Percentiles rank a stretch among this genome's conserved stretches.
Evolutionary conservation across 2,888 invertebrate species (phyloP).

Genomic region (Hemithea aestivaria): DNA sequence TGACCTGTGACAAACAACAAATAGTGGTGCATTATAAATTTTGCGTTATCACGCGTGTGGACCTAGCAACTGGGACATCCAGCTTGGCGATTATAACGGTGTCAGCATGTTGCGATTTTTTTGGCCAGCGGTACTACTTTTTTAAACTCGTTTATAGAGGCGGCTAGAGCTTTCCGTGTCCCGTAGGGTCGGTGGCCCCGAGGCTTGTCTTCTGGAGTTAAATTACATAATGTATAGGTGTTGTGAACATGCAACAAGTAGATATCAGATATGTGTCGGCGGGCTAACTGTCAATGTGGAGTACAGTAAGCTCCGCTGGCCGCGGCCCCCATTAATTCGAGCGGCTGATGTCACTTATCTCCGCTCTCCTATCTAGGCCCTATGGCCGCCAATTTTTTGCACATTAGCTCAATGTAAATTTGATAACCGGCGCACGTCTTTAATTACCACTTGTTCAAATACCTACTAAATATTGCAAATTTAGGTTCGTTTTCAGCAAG

Average conservation of each 20-base stretch:
- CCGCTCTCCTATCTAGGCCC: constrained; percentile 77
- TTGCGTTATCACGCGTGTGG: constrained; percentile 63
- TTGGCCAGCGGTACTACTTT: constrained; percentile 80
- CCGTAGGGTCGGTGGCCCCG: constrained; percentile 78
- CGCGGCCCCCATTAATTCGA: constrained; percentile 79
- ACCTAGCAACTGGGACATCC: constrained; percentile 77
- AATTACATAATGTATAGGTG: constrained; percentile 79
- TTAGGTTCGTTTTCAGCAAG: constrained; percentile 48
- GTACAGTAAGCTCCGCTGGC: constrained; percentile 77
- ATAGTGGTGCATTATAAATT: constrained; percentile 69
- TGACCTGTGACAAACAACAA: constrained; percentile 65
- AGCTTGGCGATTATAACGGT: constrained; percentile 80
- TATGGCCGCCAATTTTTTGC: constrained; percentile 77
- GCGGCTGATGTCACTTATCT: constrained; percentile 79
- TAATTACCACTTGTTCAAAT: constrained; percentile 64
- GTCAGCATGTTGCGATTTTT: constrained; percentile 81
- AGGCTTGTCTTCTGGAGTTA: constrained; percentile 72
- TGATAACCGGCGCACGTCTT: constrained; percentile 66
- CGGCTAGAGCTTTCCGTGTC: constrained; percentile 78
- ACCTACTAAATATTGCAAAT: constrained; percentile 55
- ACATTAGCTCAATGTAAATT: constrained; percentile 67
- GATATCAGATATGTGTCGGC: constrained; percentile 79
- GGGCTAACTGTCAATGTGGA: constrained; percentile 79
- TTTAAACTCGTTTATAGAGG: constrained; percentile 79
- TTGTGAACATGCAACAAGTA: constrained; percentile 78